phyloP scores from a whole-genome alignment of 2,888 invertebrate genomes.

The Plutella xylostella region DNA sequence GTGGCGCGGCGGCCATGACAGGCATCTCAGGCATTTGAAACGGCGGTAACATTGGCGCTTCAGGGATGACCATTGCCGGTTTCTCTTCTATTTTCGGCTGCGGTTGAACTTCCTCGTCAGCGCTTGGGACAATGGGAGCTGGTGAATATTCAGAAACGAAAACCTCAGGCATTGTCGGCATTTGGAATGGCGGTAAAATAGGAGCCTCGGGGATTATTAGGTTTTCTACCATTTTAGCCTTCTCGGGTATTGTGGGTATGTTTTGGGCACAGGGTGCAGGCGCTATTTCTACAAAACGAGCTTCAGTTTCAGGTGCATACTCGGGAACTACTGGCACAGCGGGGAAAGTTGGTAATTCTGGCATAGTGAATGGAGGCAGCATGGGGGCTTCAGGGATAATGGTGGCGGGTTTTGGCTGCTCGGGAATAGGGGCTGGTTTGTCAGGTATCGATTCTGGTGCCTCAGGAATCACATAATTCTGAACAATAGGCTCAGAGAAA shows the following conservation, averaged over 20 bases:
- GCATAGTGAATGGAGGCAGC: neutral
- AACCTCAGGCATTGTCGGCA: too few relatives aligned
- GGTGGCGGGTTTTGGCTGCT: neutral
- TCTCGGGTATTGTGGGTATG: too few relatives aligned
- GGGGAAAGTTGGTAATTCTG: constrained; percentile 9
- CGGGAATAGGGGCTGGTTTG: neutral
- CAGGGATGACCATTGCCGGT: constrained; percentile 6
- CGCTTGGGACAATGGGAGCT: too few relatives aligned
- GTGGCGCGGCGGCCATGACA: constrained; percentile 13
- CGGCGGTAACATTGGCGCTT: constrained; percentile 8
- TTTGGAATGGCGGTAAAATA: neutral
- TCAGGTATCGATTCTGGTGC: too few relatives aligned
- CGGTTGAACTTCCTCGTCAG: too few relatives aligned
- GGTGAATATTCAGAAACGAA: too few relatives aligned
- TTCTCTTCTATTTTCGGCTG: too few relatives aligned
- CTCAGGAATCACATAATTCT: neutral
- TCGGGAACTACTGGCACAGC: too few relatives aligned
- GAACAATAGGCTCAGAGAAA: neutral
- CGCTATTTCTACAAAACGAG: too few relatives aligned
- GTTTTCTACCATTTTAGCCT: too few relatives aligned
- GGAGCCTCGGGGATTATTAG: neutral
- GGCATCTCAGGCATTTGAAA: constrained; percentile 6
- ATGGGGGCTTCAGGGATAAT: constrained; percentile 11
- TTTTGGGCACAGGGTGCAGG: too few relatives aligned
- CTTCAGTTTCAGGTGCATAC: too few relatives aligned